Evolutionary conservation across 2,113 vertebrate species (phyloP), one percentile per base, ranked within the genome.

Genomic region (Lophius piscatorius): DNA sequence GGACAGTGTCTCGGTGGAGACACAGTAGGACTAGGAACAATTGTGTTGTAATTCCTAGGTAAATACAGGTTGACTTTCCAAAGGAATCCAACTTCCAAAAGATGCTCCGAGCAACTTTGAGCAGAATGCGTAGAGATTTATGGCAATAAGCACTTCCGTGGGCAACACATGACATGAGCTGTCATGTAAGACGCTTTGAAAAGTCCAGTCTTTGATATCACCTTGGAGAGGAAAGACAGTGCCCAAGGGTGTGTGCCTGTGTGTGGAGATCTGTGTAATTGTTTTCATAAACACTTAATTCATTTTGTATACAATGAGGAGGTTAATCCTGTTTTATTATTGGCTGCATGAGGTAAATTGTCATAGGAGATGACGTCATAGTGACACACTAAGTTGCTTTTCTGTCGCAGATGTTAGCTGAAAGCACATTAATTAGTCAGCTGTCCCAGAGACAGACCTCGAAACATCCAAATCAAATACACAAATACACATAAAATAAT

Each of bases 161-260:
- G 90, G 88, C 88, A 73, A 78, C 70, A 44, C 69, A 78, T 85
- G 76, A 89, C 89, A 90, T 78, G 74, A 86, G 56, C 74, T 84
- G 80, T 78, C 81, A 72, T 84, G 72, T 77, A 81, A 88, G 86
- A 83, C 3, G 47, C 80, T 89, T 85, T 78, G 76, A 88, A 86
- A 87, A 74, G 50, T 42, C 31, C 59, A 80, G 74, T 76, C 88
- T 91, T 90, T 90, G 89, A 92, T 90, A 84, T 74, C 63, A 82
- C 84, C 89, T 88, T 83, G 84, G 81, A 88, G 86, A 88, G 78
- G 51, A 70, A 82, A 85, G 65, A 83, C 63, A 49, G 63, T 14
- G 63, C 81, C 63, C 45, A 16, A 46, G 81, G 82, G 69, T 59
- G 34, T 24, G 50, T 31, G 61, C 42, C 44, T 69, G 21, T 34